A percentile compares a stretch with the other conserved stretches of the same genome.
Conservation (phyloP, 2,888 invertebrate species). For the Lithophane socia region DNA sequence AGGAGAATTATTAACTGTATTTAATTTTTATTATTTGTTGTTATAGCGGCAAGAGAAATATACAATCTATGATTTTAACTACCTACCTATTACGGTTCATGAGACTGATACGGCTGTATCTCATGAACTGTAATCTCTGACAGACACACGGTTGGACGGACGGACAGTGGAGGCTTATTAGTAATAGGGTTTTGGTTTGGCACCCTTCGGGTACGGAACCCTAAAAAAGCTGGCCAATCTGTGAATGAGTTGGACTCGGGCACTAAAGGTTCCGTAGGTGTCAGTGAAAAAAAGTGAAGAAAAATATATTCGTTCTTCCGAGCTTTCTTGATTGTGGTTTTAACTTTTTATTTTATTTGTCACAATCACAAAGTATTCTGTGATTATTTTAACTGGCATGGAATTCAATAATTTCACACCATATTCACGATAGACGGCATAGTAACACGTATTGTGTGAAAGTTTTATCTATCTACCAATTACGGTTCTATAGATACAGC, state of each 20-base stretch:
- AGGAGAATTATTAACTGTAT: too few relatives aligned
- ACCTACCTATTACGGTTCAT: too few relatives aligned
- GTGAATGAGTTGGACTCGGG: neutral
- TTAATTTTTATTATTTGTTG: too few relatives aligned
- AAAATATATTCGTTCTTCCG: neutral
- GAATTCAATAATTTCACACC: neutral
- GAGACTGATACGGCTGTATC: too few relatives aligned
- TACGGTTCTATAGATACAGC: neutral
- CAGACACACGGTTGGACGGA: too few relatives aligned
- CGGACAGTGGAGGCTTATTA: too few relatives aligned
- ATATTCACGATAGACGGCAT: neutral
- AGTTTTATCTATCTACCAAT: neutral
- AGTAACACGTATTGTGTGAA: neutral
- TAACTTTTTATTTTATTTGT: neutral
- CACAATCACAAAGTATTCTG: neutral
- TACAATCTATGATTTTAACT: too few relatives aligned
- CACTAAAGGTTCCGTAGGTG: neutral
- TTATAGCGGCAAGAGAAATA: too few relatives aligned
- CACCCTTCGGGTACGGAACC: too few relatives aligned
- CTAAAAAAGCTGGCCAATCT: slow-evolving; percentile 59
- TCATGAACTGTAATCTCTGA: too few relatives aligned
- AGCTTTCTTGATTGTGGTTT: neutral
- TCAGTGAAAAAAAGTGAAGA: neutral
- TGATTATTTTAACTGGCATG: too few relatives aligned
- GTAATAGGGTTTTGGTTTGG: too few relatives aligned